These are phyloP conservation scores for Mesoligia furuncula DNA, from an alignment of 2,888 invertebrate genomes.

Conservation along the genomic window DNA sequence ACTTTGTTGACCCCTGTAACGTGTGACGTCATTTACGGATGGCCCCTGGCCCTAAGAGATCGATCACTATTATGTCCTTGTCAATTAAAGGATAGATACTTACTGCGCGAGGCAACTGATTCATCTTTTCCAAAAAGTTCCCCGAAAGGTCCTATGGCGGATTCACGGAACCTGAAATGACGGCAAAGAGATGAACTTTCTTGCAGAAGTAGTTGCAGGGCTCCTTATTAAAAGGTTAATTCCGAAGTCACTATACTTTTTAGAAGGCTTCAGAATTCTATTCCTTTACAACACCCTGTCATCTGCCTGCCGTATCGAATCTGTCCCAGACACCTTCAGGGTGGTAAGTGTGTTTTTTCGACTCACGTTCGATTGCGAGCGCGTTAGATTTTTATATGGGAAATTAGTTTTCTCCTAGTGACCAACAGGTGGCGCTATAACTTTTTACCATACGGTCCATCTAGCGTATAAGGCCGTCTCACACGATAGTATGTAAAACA, in stretches of 20 bases:
- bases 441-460: no score
- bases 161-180: constrained; percentile 15
- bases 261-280: not conserved
- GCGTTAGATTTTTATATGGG: no score
- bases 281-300: no score
- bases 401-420: no score
- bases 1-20: not conserved
- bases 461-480: no score
- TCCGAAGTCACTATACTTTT: no score
- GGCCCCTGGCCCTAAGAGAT: not conserved
- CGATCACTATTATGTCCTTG: not conserved
- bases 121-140: rapidly evolving
- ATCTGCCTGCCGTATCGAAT: no score
- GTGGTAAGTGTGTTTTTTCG: no score
- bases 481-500: no score
- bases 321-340: no score
- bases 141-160: constrained; percentile 11
- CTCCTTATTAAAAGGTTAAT: not conserved
- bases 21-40: not conserved
- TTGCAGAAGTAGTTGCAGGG: not conserved
- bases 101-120: constrained; percentile 25
- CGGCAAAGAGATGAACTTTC: not conserved
- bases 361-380: no score
- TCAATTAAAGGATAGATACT: not conserved
- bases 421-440: no score